Conservation (phyloP, 2,113 vertebrate genomes). For the Sceloporus undulatus region DNA sequence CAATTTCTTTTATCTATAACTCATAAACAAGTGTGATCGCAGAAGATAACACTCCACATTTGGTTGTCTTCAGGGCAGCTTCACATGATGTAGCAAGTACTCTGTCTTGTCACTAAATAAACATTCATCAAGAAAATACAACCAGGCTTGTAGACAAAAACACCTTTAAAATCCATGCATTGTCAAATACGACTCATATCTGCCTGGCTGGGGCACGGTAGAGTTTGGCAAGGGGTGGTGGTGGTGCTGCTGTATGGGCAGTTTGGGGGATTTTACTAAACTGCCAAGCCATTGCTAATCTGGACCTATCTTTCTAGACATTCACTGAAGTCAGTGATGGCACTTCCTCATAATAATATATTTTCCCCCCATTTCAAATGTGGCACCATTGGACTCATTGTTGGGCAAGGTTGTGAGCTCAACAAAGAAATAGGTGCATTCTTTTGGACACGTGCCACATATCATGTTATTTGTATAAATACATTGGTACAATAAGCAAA, state of each 20-base stretch:
- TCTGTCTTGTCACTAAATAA: neutral
- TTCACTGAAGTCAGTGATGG: neutral
- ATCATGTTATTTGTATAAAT: conserved; percentile 6
- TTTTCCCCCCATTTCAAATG: neutral
- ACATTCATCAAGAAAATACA: neutral
- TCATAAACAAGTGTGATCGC: neutral
- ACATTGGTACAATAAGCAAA: conserved; percentile 3
- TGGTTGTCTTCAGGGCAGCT: neutral
- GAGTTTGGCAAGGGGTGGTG: neutral
- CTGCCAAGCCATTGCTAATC: neutral
- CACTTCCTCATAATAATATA: neutral
- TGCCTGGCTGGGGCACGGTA: neutral
- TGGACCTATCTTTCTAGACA: conserved; percentile 6
- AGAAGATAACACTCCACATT: neutral
- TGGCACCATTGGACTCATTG: neutral
- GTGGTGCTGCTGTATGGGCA: neutral
- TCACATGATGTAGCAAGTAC: neutral
- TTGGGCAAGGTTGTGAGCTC: neutral
- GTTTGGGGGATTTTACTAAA: neutral
- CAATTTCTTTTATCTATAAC: neutral
- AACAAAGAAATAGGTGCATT: neutral
- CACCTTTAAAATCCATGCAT: neutral
- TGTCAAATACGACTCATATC: neutral
- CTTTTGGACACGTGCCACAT: neutral
- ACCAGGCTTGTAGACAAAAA: neutral